Evolutionary conservation across 2,113 vertebrate genomes (phyloP).

Genomic region (Apteryx owenii): DNA sequence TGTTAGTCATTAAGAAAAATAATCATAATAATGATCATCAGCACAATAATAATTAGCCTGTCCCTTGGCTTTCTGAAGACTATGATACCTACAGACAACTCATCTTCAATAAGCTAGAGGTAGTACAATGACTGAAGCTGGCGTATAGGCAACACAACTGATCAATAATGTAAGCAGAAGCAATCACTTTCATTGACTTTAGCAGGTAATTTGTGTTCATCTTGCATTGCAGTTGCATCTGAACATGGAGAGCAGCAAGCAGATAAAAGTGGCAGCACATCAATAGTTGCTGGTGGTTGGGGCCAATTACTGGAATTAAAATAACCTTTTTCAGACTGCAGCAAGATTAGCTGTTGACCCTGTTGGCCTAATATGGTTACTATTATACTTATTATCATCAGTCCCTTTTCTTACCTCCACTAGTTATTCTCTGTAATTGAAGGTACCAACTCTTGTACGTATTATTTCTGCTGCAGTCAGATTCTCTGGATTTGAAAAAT

Average conservation of each 20-base stretch:
- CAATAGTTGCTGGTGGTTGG: not conserved
- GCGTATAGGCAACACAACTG: not conserved
- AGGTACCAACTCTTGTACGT: rapidly evolving
- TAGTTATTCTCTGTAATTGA: not conserved
- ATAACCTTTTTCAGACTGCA: constrained; percentile 26
- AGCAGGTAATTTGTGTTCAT: constrained; percentile 29
- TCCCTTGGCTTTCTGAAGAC: not conserved
- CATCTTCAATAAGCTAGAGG: not conserved
- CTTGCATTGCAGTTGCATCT: not conserved
- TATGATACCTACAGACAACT: not conserved
- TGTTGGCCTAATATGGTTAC: not conserved
- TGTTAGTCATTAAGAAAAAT: constrained; percentile 36
- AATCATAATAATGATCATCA: not conserved
- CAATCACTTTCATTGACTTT: constrained; percentile 22
- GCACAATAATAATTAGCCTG: not conserved
- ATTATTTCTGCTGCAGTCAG: not conserved
- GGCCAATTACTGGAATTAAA: constrained; percentile 58
- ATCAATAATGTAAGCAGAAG: not conserved
- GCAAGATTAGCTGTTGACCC: constrained; percentile 21
- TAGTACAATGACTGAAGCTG: not conserved
- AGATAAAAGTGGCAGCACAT: constrained; percentile 12
- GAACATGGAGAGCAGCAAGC: not conserved
- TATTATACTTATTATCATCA: not conserved
- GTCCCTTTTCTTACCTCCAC: not conserved
- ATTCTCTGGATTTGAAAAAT: not conserved